Evolutionary conservation across 2,888 invertebrate genomes (phyloP).

Genomic region (Eilema sororculum): DNA sequence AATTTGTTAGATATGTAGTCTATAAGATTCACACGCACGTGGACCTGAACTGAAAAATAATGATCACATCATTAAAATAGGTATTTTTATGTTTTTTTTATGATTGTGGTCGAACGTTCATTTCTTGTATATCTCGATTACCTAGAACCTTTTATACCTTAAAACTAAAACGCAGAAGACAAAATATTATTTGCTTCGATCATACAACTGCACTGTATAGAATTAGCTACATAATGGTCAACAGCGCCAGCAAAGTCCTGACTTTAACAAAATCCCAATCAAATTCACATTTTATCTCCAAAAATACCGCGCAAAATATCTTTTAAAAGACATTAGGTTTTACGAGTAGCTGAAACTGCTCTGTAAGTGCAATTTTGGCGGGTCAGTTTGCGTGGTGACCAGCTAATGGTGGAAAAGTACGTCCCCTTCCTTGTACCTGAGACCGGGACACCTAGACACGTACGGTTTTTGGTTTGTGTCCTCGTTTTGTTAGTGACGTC

Average conservation of each 20-base stretch:
- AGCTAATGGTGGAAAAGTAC: constrained; percentile 65
- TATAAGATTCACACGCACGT: no score
- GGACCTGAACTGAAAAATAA: no score
- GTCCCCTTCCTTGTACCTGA: constrained; percentile 75
- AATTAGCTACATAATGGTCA: constrained; percentile 26
- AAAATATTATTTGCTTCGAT: no score
- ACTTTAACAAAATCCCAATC: constrained; percentile 43
- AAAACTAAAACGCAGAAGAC: no score
- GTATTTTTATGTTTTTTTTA: no score
- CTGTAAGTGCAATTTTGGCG: constrained; percentile 60
- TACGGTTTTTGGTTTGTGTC: constrained; percentile 31
- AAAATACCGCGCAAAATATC: constrained; percentile 53
- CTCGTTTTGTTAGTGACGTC: constrained; percentile 53
- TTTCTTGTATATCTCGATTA: no score
- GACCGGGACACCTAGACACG: constrained; percentile 34
- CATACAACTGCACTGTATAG: constrained; percentile 6
- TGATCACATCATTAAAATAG: no score
- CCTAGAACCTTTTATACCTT: no score
- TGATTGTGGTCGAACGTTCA: no score
- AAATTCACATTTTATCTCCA: constrained; percentile 51
- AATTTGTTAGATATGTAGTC: no score
- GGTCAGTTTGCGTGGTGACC: constrained; percentile 63
- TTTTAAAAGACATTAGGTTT: constrained; percentile 59
- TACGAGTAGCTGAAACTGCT: constrained; percentile 65
- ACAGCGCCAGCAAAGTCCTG: constrained; percentile 25